These are phyloP conservation scores for Molossus alvarezi DNA, from an alignment of 2,797 vertebrate species.

Conservation along the genomic window DNA sequence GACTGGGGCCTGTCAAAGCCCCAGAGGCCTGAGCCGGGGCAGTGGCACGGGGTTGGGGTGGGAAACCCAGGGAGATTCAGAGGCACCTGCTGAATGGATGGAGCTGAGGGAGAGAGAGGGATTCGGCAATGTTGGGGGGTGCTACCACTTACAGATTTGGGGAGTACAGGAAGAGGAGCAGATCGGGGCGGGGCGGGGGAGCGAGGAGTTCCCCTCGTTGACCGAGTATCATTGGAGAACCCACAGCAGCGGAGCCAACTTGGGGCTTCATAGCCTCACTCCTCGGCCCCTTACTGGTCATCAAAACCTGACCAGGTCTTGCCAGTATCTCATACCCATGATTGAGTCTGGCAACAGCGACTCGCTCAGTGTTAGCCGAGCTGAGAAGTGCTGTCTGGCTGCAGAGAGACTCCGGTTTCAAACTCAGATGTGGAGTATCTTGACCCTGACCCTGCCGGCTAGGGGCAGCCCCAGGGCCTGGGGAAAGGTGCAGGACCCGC, in stretches of 20 bases:
- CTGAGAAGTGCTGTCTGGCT: not conserved
- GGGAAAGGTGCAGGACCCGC: accelerated
- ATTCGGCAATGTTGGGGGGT: not conserved
- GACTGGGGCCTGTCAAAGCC: not conserved
- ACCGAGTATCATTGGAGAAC: not conserved
- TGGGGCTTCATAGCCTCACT: not conserved
- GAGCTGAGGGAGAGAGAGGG: not conserved
- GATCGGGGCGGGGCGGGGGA: not conserved
- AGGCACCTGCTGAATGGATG: not conserved
- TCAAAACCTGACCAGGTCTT: accelerated
- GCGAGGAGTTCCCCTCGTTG: not conserved
- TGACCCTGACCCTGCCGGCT: accelerated
- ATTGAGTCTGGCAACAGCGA: not conserved
- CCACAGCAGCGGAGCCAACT: not conserved
- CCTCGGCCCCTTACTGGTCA: not conserved
- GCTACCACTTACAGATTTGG: not conserved
- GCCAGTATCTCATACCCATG: not conserved
- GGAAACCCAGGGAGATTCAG: not conserved
- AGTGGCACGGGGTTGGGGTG: not conserved
- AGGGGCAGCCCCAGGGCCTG: accelerated
- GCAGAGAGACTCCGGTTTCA: not conserved
- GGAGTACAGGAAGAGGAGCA: not conserved
- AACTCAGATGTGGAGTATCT: not conserved
- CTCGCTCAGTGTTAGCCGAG: not conserved
- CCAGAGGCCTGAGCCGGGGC: not conserved